Conservation (phyloP, 2,113 vertebrate species). For the Microtus ochrogaster region DNA sequence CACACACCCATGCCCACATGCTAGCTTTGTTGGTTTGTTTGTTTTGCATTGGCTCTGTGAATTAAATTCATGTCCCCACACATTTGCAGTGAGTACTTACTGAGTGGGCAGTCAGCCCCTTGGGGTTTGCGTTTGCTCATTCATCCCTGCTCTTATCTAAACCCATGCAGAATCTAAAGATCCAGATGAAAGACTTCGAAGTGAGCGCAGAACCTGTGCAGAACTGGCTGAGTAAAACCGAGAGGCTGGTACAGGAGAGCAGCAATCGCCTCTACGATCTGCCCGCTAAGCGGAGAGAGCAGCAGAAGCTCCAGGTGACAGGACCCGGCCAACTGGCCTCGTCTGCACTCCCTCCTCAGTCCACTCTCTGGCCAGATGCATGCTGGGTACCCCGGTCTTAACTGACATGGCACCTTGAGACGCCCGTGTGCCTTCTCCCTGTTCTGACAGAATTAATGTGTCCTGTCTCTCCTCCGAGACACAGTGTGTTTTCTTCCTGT, state of each 20-base stretch:
- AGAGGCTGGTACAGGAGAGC: constrained; percentile 92
- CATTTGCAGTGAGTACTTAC: no score
- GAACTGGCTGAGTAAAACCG: constrained; percentile 93
- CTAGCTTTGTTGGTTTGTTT: background rate
- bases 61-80: background rate
- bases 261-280: constrained; percentile 94
- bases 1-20: background rate
- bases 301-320: constrained; percentile 95
- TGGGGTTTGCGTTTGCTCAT: background rate
- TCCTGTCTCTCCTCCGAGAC: constrained; percentile 14
- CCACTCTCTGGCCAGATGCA: background rate
- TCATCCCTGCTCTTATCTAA: background rate
- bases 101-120: background rate
- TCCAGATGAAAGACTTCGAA: constrained; percentile 97
- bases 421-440: background rate
- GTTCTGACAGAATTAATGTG: constrained; percentile 3
- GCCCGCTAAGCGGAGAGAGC: constrained; percentile 94
- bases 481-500: constrained; percentile 45
- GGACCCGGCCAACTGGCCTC: accelerated
- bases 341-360: accelerated
- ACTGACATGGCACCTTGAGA: background rate
- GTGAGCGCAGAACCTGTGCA: constrained; percentile 93
- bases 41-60: background rate
- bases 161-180: constrained; percentile 90
- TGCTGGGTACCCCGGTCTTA: background rate